Percentiles rank a stretch among this genome's conserved stretches.
Conservation (phyloP, 1,140 invertebrate species). For the Aleiodes sp. region DNA sequence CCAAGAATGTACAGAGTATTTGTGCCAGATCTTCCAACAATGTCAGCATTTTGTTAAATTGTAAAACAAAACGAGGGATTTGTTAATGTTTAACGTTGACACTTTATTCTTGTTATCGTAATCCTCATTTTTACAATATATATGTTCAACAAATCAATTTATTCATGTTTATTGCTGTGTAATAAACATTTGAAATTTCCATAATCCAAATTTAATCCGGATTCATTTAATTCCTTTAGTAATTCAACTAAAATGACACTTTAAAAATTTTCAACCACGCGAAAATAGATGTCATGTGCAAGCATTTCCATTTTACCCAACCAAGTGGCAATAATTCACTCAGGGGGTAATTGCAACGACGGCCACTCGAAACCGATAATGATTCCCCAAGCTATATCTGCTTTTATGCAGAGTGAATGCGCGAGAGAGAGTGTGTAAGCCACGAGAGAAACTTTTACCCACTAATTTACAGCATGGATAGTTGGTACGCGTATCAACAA, state of each 20-base stretch:
- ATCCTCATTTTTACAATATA: not conserved
- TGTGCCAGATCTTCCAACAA: conserved; percentile 7
- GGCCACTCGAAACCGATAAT: conserved; percentile 18
- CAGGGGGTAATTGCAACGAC: not conserved
- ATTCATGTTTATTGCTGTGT: not conserved
- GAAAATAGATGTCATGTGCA: no score
- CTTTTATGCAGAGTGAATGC: not conserved
- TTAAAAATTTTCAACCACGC: no score
- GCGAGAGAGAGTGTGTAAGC: not conserved
- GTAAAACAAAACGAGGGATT: not conserved
- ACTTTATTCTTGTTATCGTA: not conserved
- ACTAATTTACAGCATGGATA: conserved; percentile 14
- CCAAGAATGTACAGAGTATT: not conserved
- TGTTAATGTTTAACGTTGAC: not conserved
- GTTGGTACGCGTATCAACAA: not conserved
- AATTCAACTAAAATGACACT: no score
- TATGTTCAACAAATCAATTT: not conserved
- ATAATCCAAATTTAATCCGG: no score
- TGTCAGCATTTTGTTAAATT: conserved; percentile 1
- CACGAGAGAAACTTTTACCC: conserved; percentile 8
- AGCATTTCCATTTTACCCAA: not conserved
- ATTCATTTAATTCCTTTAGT: no score
- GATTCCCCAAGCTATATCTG: not conserved
- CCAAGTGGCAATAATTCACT: not conserved
- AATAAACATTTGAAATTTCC: no score